phyloP scores from a whole-genome alignment of 2,797 vertebrate species.

The Muraenolepis orangiensis region DNA sequence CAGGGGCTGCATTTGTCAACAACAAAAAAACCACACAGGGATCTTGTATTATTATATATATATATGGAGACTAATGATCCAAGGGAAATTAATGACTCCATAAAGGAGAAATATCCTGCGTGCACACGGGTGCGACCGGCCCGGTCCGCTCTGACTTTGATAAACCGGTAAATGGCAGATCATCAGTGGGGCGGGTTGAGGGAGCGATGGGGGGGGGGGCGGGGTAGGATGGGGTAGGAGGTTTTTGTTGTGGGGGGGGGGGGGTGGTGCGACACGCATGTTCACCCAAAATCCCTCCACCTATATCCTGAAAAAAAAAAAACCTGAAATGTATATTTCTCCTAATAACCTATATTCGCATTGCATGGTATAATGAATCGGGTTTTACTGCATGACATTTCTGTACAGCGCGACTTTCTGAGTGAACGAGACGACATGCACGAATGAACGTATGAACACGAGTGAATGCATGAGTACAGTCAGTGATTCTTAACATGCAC shows the following conservation, averaged over 20 bases:
- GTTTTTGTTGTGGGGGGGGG: not conserved
- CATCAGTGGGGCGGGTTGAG: constrained; percentile 76
- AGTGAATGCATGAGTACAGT: constrained; percentile 27
- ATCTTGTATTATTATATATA: too few species aligned
- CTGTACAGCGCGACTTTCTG: too few species aligned
- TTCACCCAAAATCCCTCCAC: not conserved
- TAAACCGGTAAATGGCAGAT: constrained; percentile 87
- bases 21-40: too few species aligned
- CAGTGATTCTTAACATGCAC: constrained; percentile 60
- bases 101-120: constrained; percentile 93
- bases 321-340: too few species aligned
- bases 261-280: not conserved
- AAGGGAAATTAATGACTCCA: constrained; percentile 94
- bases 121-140: constrained; percentile 80
- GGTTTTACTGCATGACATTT: too few species aligned
- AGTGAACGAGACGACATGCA: not conserved
- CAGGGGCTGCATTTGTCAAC: constrained; percentile 92
- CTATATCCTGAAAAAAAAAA: too few species aligned
- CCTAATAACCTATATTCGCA: too few species aligned
- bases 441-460: not conserved
- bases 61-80: constrained; percentile 94
- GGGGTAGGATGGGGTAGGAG: not conserved
- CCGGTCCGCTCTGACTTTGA: constrained; percentile 85
- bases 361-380: too few species aligned
- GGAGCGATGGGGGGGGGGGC: not conserved